Conservation (phyloP, 2,797 vertebrate species). For the Lepus oiostolus region DNA sequence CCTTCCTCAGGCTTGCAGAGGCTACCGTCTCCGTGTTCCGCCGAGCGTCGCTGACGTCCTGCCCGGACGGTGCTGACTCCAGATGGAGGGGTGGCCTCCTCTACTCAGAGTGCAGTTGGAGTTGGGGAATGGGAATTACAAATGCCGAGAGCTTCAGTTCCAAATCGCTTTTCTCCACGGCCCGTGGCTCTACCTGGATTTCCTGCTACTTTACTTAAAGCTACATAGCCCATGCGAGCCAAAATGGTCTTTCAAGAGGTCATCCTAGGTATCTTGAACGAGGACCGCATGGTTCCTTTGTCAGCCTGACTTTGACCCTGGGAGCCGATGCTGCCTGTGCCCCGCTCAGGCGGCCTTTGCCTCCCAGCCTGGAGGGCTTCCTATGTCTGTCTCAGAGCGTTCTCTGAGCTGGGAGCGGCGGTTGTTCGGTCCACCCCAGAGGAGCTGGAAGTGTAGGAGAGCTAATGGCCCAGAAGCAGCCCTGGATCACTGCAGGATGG, state of each 20-base stretch:
- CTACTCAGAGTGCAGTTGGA: background rate
- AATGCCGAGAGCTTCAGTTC: background rate
- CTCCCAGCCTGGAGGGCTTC: background rate
- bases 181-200: background rate
- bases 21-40: constrained; percentile 40
- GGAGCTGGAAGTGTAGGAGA: background rate
- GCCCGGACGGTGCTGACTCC: constrained; percentile 62
- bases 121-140: background rate
- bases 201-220: constrained; percentile 37
- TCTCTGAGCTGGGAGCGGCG: background rate
- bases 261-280: background rate
- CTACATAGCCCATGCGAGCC: background rate
- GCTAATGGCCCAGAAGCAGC: background rate
- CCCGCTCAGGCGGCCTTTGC: background rate
- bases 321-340: background rate
- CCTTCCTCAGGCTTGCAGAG: background rate
- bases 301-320: background rate
- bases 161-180: background rate
- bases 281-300: background rate
- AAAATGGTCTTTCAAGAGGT: constrained; percentile 13
- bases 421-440: background rate
- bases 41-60: background rate
- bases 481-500: background rate
- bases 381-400: background rate
- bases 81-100: constrained; percentile 63